Conservation (phyloP, 2,113 vertebrate genomes). For the Meriones unguiculatus region DNA sequence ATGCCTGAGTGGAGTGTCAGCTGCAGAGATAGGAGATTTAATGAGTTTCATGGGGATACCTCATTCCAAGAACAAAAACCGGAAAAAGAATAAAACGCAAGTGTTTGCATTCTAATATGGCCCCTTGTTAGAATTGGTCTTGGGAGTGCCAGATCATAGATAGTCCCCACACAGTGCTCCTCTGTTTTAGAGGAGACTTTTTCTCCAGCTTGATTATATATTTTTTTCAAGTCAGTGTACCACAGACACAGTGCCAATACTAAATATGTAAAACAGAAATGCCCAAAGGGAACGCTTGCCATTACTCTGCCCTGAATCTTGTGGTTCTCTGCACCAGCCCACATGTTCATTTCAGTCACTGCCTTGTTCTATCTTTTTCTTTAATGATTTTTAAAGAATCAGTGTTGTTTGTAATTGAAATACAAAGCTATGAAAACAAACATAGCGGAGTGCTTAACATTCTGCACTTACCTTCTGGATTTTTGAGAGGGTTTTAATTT, state of each 20-base stretch:
- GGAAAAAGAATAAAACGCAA: conserved; percentile 73
- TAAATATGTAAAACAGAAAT: conserved; percentile 66
- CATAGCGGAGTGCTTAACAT: conserved; percentile 60
- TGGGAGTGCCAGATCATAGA: conserved; percentile 61
- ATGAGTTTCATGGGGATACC: conserved; percentile 85
- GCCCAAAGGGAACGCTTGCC: conserved; percentile 29
- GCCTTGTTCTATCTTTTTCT: conserved; percentile 59
- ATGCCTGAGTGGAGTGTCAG: conserved; percentile 78
- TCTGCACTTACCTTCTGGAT: conserved; percentile 42
- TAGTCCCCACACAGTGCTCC: neutral
- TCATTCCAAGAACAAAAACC: conserved; percentile 79
- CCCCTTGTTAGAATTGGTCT: conserved; percentile 67
- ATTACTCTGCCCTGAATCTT: neutral
- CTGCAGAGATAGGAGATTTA: conserved; percentile 80
- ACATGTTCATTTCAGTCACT: conserved; percentile 18
- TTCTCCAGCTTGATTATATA: conserved; percentile 51
- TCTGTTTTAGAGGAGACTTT: conserved; percentile 65
- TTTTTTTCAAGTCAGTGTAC: conserved; percentile 54
- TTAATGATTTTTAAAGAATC: neutral
- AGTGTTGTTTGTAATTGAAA: conserved; percentile 59
- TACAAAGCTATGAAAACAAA: conserved; percentile 60
- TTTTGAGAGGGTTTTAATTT: conserved; percentile 60
- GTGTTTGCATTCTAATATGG: conserved; percentile 77
- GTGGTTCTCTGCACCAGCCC: neutral
- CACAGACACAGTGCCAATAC: conserved; percentile 24